Evolutionary conservation across 2,888 invertebrate genomes (phyloP), one percentile per base, ranked within the genome.

Genomic region (Thereva unica): DNA sequence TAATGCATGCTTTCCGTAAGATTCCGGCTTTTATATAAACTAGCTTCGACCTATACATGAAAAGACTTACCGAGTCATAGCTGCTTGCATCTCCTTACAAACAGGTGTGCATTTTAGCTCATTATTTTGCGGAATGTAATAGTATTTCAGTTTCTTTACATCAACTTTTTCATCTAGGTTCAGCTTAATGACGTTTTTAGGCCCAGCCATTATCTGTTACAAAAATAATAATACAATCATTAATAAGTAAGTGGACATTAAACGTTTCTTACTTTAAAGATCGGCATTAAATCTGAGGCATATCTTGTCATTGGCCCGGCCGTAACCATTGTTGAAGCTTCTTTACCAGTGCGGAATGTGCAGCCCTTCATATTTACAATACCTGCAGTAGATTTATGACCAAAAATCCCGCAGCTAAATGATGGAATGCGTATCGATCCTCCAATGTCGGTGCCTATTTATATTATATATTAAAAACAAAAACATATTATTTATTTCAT

Each of bases 381-480:
- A 57, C 85, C 85, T 34, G 85, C 84, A 0, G 87, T 89, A 1
- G 91, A 87, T 78, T 93, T 93, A 74, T 92, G 89, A 0, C 93
- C 94, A 79, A 89, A 94, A 49, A 94, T 82, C 34, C 95, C 95
- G 81, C 92, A 92, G 81, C 89, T 92, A 76, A 90, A 92, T 0
- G 91, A 86, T 1, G 95, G 95, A 83, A 94, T 91, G 41, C 98
- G 86, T 54, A 94, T 92, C 4, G 96, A 96, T 0, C 98, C 98
- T n/a, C 97, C 97, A 74, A 98, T 96, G 78, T 98, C 98, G 0
- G 91, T 90, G 38, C 89, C 87, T 86, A 71, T 23, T 50, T 7
- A 12, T 12, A 4, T 47, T n/a, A 61, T 49, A 6, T 1, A 34
- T 40, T 34, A 12, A 45, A 12, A 54, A 45, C 66, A 68, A 61